These are phyloP conservation scores for Drosophila bifasciata DNA, from an alignment of 1,140 invertebrate genomes.

Conservation along the genomic window DNA sequence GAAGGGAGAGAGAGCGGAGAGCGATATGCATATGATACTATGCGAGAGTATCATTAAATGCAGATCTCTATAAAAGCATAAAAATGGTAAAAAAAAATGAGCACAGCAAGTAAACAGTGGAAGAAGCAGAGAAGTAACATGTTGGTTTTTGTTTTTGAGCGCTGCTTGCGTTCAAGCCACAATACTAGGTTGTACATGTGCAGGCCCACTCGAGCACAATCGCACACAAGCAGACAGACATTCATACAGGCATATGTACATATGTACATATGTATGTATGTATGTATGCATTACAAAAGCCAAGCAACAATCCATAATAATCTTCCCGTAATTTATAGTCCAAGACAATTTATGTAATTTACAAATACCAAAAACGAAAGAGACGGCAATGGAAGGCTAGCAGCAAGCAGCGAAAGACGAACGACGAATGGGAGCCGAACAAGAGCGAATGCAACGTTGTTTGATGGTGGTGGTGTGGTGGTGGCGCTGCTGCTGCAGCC, in stretches of 20 bases:
- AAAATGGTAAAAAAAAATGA: conserved; percentile 27
- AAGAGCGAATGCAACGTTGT: conserved; percentile 1
- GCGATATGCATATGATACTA: conserved; percentile 51
- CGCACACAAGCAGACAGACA: conserved; percentile 24
- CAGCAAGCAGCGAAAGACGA: conserved; percentile 28
- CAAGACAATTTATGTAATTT: conserved; percentile 83
- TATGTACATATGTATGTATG: background rate
- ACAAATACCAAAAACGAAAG: conserved; percentile 79
- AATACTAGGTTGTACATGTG: conserved; percentile 31
- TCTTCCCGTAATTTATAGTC: conserved; percentile 82
- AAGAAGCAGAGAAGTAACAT: conserved; percentile 29
- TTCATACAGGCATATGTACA: too few species aligned
- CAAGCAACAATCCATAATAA: conserved; percentile 77
- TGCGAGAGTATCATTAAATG: conserved; percentile 76
- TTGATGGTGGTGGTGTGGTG: conserved; percentile 47
- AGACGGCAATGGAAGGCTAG: conserved; percentile 55
- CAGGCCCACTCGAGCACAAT: conserved; percentile 19
- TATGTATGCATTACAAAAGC: conserved; percentile 15
- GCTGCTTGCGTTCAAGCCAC: conserved; percentile 20
- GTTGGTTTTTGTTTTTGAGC: conserved; percentile 11
- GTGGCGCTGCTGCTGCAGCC: conserved; percentile 51
- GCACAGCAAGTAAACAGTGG: conserved; percentile 21
- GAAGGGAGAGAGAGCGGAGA: conserved; percentile 26
- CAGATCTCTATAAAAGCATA: conserved; percentile 76
- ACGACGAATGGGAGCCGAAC: conserved; percentile 10